Evolutionary conservation across 2,888 invertebrate species (phyloP), one percentile per base, ranked within the genome.

Genomic region (Cephonodes hylas): DNA sequence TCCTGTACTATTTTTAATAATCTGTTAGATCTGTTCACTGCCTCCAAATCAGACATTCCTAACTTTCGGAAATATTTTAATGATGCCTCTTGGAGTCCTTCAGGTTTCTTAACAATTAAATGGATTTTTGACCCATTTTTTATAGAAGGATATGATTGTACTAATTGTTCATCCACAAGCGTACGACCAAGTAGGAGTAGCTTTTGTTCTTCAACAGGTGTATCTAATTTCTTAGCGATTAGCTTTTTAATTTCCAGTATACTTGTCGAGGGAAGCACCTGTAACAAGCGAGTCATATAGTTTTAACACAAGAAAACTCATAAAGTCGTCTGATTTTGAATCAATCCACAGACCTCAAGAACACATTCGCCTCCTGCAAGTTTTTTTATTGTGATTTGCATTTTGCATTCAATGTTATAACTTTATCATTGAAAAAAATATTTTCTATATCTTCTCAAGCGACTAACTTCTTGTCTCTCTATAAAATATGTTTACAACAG

Each of bases 101-200:
- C 94, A 6, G 94, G 93, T 72, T 95, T 96, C 76, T 95, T 95
- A 3, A 96, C 93, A 25, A 96, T 91, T 64, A 96, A 86, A 77
- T 95, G 95, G 48, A 97, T 78, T 83, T 95, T 96, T 15, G 95
- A 94, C 1, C 96, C 96, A 65, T 96, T 96, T 81, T 95, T 95
- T 38, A 96, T 95, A 67, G 93, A 93, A 4, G 95, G 94, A 81
- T 96, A 96, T 48, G 94, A 94, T 45, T 93, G 92, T 53, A 97
- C 85, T 6, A 93, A 93, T 75, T 96, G 95, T 57, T 96, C 95
- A 76, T 97, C 96, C 76, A 94, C 89, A 60, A 97, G 85, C 0
- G 96, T 93, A 72, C 95, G 94, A 1, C 96, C 96, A 4, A 94
- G 87, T n/a, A 95, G 88, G 15, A 97, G 87, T 56, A 97, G 85